Base-by-base conservation (phyloP, 2,888 invertebrate species). In the Amblyjoppa proteus region DNA sequence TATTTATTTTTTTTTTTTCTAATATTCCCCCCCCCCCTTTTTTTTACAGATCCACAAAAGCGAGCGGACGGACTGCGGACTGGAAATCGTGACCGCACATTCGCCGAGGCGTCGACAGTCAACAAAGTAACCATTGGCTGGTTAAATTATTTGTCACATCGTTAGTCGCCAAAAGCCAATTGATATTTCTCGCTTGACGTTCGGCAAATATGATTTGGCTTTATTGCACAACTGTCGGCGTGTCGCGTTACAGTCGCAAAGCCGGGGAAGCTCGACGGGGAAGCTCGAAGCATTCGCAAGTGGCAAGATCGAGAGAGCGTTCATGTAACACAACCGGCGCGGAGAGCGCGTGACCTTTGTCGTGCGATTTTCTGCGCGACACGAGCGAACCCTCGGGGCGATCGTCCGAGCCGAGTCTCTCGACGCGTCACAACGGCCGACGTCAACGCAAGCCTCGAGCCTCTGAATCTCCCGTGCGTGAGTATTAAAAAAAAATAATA, bases 161-260 rank as follows among this genome's bases (percentile, higher is more conserved):
- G n/a, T 31, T 11, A 20, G 20, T 20, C 1, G 7, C 20, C 7
- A 7, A 51, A 53, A 53, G 71, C 31, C 56, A 66, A 34, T 45
- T 45, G n/a, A 66, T 13, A 28, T 58, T 68, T 25, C 34, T 53
- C 53, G 28, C 4, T 16, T 28, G 80, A 51, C 34, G 49, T 20
- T 45, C 53, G 3, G 31, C 13, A 5, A 58, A 25, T 45, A 25
- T 45, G 16, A 45, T 20, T 56, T 68, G 28, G 28, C 11, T 53
- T 78, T 69, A 53, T 83, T 79, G 20, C 69, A 70, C 51, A 41
- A 75, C 69, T 61, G 51, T 41, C 49, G 16, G 38, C 34, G 69
- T 28, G 38, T 45, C 34, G 56, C 13, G 20, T 56, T 70, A 34
- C 13, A 28, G 3, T 58, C 25, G 13, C 25, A 20, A 11, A 7